Evolutionary conservation across 2,797 vertebrate genomes (phyloP), one percentile per base, ranked within the genome.

Genomic region (Heterohyrax brucei): DNA sequence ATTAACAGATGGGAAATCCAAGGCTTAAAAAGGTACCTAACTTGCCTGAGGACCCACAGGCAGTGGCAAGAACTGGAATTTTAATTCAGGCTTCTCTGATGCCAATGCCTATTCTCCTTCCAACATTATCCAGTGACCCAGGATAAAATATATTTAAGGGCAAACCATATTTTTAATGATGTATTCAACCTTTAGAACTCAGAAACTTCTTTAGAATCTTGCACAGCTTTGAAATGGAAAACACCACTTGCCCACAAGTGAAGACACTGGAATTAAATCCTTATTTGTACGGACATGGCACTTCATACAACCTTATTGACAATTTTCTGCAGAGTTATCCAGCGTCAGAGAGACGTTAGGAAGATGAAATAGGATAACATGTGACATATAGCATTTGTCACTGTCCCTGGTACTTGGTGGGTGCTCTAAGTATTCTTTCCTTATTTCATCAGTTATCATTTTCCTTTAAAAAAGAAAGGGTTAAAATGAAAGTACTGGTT

Each of bases 361-460:
- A 80, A 26, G 28, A 79, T 46, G 10, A 22, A 79, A 48, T 12
- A 50, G 48, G 44, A 21, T 39, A 22, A 87, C 1, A 2, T 75
- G 10, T 56, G 59, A 77, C 24, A 30, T 1, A 59, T 0, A 64
- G 7, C 64, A 53, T 16, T 18, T 19, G 30, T 7, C 56, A 12
- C 26, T 8, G 53, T 12, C 70, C 46, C 61, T n/a, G 16, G 39
- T 75, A 89, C 44, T 68, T 30, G 44, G 7, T 70, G 18, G 21
- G 21, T 53, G 13, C 6, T 56, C 53, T n/a, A 50, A 44, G 10
- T 21, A 68, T 22, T 93, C 26, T 93, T 95, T 75, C 61, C 30
- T 89, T 92, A 94, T 93, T 70, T 92, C 50, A 83, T 80, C 70
- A 80, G 30, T 84, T 80, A 92, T 72, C 89, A 50, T 87, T 93